A percentile compares a stretch with the other conserved stretches of the same genome.
Conservation (phyloP, 2,888 invertebrate genomes). For the Hoplodrina ambigua region DNA sequence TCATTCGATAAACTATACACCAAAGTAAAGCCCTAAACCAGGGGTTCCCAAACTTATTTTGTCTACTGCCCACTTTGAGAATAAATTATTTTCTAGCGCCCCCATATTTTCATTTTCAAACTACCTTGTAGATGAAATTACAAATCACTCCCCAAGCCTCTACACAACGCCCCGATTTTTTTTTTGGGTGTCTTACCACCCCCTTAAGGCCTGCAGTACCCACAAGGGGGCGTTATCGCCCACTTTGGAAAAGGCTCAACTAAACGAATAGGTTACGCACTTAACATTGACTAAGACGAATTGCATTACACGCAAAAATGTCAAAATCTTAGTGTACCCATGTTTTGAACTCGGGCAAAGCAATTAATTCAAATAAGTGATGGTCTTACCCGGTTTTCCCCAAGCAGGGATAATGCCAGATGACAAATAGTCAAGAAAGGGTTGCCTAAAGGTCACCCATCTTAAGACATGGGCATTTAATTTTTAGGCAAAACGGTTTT, state of each 20-base stretch:
- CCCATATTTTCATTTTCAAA: too few relatives aligned
- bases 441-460: conserved; percentile 57
- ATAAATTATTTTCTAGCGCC: too few relatives aligned
- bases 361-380: conserved; percentile 72
- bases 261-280: conserved; percentile 21
- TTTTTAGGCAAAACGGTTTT: conserved; percentile 52
- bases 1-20: background rate
- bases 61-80: too few relatives aligned
- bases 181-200: too few relatives aligned
- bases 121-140: too few relatives aligned
- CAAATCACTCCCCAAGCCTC: too few relatives aligned
- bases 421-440: conserved; percentile 74
- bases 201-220: too few relatives aligned
- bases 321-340: conserved; percentile 54
- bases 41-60: too few relatives aligned
- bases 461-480: conserved; percentile 66
- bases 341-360: conserved; percentile 55
- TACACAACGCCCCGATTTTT: too few relatives aligned
- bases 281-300: conserved; percentile 54
- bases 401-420: conserved; percentile 69
- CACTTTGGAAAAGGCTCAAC: too few relatives aligned
- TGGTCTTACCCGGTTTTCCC: conserved; percentile 55
- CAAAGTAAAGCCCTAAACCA: conserved; percentile 19
- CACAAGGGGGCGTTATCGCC: too few relatives aligned
- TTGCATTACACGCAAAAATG: conserved; percentile 58